A percentile compares a stretch with the other conserved stretches of the same genome.
phyloP scores from a whole-genome alignment of 1,140 invertebrate genomes.

The Phocides pigmalion region DNA sequence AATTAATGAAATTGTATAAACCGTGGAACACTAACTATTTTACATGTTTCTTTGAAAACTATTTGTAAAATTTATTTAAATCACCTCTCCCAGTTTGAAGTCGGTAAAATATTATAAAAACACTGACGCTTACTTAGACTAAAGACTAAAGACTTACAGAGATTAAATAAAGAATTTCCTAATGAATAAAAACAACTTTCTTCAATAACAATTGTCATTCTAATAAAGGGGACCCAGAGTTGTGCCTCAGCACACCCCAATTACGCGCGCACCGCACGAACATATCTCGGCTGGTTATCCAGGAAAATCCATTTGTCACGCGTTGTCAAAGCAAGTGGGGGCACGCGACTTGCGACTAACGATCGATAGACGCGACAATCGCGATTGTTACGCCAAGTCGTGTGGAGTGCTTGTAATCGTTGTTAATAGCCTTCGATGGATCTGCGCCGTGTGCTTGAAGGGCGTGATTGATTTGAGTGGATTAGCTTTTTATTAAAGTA shows the following conservation, averaged over 20 bases:
- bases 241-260: slow-evolving; percentile 35
- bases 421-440: slow-evolving; percentile 3
- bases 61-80: no score
- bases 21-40: no score
- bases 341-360: slow-evolving; percentile 34
- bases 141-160: no score
- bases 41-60: no score
- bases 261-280: slow-evolving; percentile 38
- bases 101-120: no score
- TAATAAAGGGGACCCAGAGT: slow-evolving; percentile 16
- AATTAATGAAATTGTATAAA: no score
- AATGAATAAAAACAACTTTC: neutral
- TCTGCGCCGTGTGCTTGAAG: neutral
- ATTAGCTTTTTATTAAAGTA: slow-evolving; percentile 11
- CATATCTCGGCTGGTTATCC: slow-evolving; percentile 35
- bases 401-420: slow-evolving; percentile 36
- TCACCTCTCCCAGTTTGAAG: no score
- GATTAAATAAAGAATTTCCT: no score
- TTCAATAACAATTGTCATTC: slow-evolving; percentile 10
- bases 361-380: slow-evolving; percentile 39
- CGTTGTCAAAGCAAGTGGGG: slow-evolving; percentile 50
- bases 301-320: slow-evolving; percentile 57
- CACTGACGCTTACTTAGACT: no score
- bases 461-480: slow-evolving; percentile 9
- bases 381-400: slow-evolving; percentile 34